These are phyloP conservation scores for Odontesthes bonariensis DNA, from an alignment of 2,113 vertebrate genomes.

Conservation along the genomic window DNA sequence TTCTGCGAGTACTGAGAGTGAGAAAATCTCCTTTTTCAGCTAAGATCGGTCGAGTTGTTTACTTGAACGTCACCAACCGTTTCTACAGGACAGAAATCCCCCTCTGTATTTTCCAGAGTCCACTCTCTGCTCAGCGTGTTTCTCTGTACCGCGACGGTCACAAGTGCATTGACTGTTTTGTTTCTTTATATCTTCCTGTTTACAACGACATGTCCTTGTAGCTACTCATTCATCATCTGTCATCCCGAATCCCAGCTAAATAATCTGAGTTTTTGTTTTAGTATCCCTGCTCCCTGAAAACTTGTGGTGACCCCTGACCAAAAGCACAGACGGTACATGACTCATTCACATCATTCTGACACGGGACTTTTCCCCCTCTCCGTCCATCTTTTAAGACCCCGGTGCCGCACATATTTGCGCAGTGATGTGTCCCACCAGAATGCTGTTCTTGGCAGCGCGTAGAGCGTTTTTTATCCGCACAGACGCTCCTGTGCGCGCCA, in stretches of 20 bases:
- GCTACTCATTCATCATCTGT: too few species aligned
- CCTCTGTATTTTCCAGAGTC: constrained; percentile 26
- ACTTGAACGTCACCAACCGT: constrained; percentile 47
- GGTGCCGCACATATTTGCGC: constrained; percentile 57
- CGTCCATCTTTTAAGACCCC: constrained; percentile 12
- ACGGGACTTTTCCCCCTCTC: constrained; percentile 50
- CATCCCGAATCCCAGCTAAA: too few species aligned
- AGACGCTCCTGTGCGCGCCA: constrained; percentile 56
- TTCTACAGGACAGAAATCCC: constrained; percentile 53
- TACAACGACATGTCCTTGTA: neutral
- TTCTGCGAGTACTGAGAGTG: constrained; percentile 19
- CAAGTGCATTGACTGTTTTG: neutral
- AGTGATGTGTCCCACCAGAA: constrained; percentile 57
- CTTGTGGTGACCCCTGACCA: neutral
- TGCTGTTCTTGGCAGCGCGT: constrained; percentile 52
- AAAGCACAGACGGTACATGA: constrained; percentile 16
- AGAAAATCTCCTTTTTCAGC: constrained; percentile 8
- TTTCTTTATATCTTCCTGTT: neutral
- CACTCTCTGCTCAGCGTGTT: neutral
- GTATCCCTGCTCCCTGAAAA: neutral
- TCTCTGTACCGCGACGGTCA: constrained; percentile 9
- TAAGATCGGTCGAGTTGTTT: constrained; percentile 38
- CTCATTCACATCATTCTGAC: constrained; percentile 31
- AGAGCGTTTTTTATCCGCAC: constrained; percentile 40
- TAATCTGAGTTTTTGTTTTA: too few species aligned